Evolutionary conservation across 2,888 invertebrate species (phyloP), one percentile per base, ranked within the genome.

Genomic region (Acholoe squamosa): DNA sequence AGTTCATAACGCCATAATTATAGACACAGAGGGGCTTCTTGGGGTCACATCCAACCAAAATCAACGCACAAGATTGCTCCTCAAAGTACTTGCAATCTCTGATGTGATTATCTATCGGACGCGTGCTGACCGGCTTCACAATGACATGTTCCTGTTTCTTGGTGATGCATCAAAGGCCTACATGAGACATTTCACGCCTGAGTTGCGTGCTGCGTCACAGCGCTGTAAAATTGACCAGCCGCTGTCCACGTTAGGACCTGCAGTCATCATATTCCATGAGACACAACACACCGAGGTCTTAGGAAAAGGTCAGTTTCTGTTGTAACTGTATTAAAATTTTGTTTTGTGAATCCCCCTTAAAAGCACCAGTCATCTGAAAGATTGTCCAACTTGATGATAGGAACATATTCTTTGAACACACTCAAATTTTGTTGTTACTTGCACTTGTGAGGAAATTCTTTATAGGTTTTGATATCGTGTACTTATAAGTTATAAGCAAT

Each of bases 61-160:
- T 93, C 97, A 97, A 94, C 96, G 97, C 89, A 97, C 97, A 92
- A 96, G 98, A 88, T 96, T 98, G 89, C 95, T 98, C 84, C 96
- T 98, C 52, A 93, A 98, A 96, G 97, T 98, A 89, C 96, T 98
- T n/a, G 98, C 98, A 7, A 97, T 98, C 89, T 98, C 98, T 1
- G 98, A 98, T 95, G 97, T 98, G 92, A 97, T 98, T 0, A 97
- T 98, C 86, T 98, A 97, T 95, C 96, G 97, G 90, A 98, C 98
- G 16, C 96, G 97, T 91, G 97, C 98, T 0, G 98, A 98, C 94
- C 96, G 98, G 89, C 95, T 98, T 67, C 97, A 97, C 94, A 97
- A 97, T 92, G 98, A 98, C 95, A 97, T 98, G 96, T 98, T 97
- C 92, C 93, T 94, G 77, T 98, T 98, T 95, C 96, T 98, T 90